phyloP scores from a whole-genome alignment of 2,888 invertebrate species.

The Melinopterus prodromus region DNA sequence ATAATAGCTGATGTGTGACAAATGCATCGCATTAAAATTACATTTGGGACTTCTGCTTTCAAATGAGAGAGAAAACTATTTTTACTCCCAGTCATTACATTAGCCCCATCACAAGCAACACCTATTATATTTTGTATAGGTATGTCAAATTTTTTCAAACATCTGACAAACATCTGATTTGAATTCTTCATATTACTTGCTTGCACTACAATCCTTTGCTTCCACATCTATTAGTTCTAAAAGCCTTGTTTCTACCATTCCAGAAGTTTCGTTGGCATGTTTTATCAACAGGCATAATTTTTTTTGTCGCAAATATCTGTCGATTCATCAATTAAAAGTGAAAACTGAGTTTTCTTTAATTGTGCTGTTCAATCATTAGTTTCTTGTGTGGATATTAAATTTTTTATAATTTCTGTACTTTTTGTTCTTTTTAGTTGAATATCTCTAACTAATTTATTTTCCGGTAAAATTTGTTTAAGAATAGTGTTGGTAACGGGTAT shows the following conservation, averaged over 20 bases:
- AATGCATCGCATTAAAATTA: conserved; percentile 40
- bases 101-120: background rate
- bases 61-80: conserved; percentile 41
- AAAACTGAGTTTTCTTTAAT: conserved; percentile 5
- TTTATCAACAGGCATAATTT: too few relatives aligned
- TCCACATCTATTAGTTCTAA: too few relatives aligned
- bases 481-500: too few relatives aligned
- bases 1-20: conserved; percentile 41
- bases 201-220: too few relatives aligned
- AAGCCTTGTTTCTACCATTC: too few relatives aligned
- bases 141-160: background rate
- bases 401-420: conserved; percentile 8
- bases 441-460: too few relatives aligned
- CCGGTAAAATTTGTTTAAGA: too few relatives aligned
- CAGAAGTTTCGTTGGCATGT: too few relatives aligned
- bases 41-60: conserved; percentile 33
- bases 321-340: too few relatives aligned
- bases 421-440: too few relatives aligned
- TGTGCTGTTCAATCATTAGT: conserved; percentile 7
- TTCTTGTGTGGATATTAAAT: conserved; percentile 13
- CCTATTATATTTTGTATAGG: background rate
- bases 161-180: too few relatives aligned
- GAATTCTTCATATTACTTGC: background rate
- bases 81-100: conserved; percentile 38
- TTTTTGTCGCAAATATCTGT: too few relatives aligned